A percentile compares a stretch with the other conserved stretches of the same genome.
Evolutionary conservation across 2,888 invertebrate species (phyloP).

Genomic region (Galerucella calmariensis): DNA sequence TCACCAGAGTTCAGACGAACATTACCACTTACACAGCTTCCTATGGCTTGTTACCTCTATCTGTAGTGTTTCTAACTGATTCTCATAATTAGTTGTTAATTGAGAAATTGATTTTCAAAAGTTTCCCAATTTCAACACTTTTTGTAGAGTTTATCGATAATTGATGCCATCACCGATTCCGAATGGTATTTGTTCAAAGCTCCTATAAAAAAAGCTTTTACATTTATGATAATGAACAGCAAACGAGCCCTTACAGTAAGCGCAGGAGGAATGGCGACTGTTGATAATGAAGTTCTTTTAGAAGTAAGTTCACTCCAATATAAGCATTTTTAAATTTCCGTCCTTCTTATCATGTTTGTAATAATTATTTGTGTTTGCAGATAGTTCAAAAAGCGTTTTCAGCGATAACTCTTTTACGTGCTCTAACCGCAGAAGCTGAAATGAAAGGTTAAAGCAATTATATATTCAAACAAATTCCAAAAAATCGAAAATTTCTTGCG

Average conservation of each 20-base stretch:
- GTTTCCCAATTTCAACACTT: background rate
- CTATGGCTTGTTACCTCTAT: too few relatives aligned
- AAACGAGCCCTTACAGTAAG: conserved; percentile 41
- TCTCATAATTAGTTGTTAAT: too few relatives aligned
- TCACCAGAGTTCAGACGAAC: too few relatives aligned
- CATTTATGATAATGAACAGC: conserved; percentile 41
- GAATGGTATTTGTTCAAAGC: conserved; percentile 46
- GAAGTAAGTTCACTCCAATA: conserved; percentile 27
- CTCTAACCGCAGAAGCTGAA: conserved; percentile 17
- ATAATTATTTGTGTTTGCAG: conserved; percentile 17
- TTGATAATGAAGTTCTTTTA: conserved; percentile 44
- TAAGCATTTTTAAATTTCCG: background rate
- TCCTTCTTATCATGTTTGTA: background rate
- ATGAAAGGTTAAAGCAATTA: background rate
- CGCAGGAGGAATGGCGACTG: conserved; percentile 41
- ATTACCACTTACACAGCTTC: too few relatives aligned
- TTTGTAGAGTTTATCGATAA: conserved; percentile 42
- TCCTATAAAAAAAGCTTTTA: conserved; percentile 39
- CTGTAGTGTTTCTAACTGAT: too few relatives aligned
- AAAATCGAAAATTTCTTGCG: too few relatives aligned
- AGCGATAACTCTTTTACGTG: conserved; percentile 34
- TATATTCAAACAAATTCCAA: too few relatives aligned
- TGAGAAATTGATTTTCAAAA: too few relatives aligned
- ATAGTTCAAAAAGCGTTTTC: conserved; percentile 34
- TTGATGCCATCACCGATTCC: conserved; percentile 39